Evolutionary conservation across 1,140 invertebrate species (phyloP), one percentile per base, ranked within the genome.

Genomic region (Drosophila virilis): DNA sequence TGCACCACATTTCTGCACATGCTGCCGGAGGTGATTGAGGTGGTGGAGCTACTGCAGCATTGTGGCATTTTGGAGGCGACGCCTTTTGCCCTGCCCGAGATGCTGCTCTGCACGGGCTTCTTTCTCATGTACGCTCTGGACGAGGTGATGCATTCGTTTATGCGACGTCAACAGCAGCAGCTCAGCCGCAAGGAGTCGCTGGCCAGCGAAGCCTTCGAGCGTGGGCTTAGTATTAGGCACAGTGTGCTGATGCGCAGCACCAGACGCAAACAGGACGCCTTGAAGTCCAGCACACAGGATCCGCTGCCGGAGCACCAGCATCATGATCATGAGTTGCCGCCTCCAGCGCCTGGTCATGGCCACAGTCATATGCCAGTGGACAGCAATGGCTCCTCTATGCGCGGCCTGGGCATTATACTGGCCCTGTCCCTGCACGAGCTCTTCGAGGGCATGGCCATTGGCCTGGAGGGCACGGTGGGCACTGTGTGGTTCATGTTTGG

Each of bases 361-460:
- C 83, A 88, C 55, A 77, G 77, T 1, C 93, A 94, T 72, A 92
- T 93, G 66, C 92, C 93, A 0, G 85, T 93, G 15, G 77, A 75
- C 8, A 8, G 17, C 4, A 91, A 92, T 0, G 62, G 66, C 38
- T 93, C 95, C 52, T 95, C 95, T 1, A 92, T 97, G 5, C 93
- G 96, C 71, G 96, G 96, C 15, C 86, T 97, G 17, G 92, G 97
- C 40, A 96, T 98, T 62, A 96, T 98, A 1, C 92, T 98, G 35
- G 97, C 97, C 1, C 93, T 99, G 6, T 97, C 97, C 5, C 95
- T 98, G 64, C 98, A 99, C 90, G 97, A 98, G 78, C 93, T 98
- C 0, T 98, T 99, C 84, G 98, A 99, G 94, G 98, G 98, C 40
- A 94, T 98, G 61, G 96, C 97, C 9, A 95, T 98, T 55, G 97